Evolutionary conservation across 2,113 vertebrate species (phyloP).

Genomic region (Salvator merianae): DNA sequence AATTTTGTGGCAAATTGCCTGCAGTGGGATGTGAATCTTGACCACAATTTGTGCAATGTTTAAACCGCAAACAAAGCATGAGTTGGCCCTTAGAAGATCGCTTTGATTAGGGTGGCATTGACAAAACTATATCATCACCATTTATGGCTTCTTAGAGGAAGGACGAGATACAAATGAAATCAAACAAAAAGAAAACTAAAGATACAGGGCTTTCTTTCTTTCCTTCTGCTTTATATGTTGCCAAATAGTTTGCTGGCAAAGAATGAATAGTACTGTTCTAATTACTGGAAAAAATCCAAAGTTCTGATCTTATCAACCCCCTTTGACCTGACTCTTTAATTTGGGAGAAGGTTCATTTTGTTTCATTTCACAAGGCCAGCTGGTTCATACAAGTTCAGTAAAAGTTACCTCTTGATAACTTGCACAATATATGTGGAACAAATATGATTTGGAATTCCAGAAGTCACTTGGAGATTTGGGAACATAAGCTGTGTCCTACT

Average conservation of each 20-base stretch:
- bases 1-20: too few species aligned
- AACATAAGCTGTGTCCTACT: too few species aligned
- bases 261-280: neutral
- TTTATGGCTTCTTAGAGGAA: neutral
- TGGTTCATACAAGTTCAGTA: conserved; percentile 2
- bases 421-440: neutral
- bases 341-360: neutral
- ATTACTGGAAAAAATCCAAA: neutral
- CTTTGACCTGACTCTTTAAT: neutral
- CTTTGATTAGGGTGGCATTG: neutral
- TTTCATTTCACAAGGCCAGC: neutral
- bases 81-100: neutral
- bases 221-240: neutral
- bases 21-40: too few species aligned
- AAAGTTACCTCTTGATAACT: neutral
- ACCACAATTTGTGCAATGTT: too few species aligned
- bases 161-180: neutral
- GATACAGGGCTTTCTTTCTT: too few species aligned
- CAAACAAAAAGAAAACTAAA: neutral
- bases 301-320: neutral
- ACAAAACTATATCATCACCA: neutral
- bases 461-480: neutral
- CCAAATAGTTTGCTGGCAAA: conserved; percentile 2
- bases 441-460: neutral
- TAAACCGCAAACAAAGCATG: too few species aligned